Conservation (phyloP, 1,140 invertebrate species). For the Drosophila mojavensis region DNA sequence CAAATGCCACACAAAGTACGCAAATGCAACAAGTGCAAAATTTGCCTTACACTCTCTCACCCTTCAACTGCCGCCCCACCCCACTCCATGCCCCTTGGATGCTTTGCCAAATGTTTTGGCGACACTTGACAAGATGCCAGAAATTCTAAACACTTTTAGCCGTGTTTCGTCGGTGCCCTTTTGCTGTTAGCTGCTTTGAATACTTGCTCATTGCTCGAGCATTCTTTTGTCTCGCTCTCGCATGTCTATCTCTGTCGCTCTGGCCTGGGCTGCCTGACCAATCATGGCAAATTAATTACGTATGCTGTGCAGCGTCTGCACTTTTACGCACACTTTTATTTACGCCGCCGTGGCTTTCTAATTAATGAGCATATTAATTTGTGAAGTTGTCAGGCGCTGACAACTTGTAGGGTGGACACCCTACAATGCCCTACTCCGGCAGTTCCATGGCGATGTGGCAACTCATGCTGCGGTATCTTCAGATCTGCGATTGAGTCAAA, state of each 20-base stretch:
- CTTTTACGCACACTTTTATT: slow-evolving; percentile 57
- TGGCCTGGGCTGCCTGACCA: slow-evolving; percentile 18
- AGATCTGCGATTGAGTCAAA: slow-evolving; percentile 54
- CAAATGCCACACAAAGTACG: slow-evolving; percentile 67
- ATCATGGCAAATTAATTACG: slow-evolving; percentile 72
- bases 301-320: slow-evolving; percentile 31
- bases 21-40: slow-evolving; percentile 73
- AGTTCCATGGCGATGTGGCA: slow-evolving; percentile 43
- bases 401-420: slow-evolving; percentile 31
- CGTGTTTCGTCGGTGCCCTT: slow-evolving; percentile 61
- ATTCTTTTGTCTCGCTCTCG: slow-evolving; percentile 10
- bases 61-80: neutral
- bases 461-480: slow-evolving; percentile 55
- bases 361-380: slow-evolving; percentile 82
- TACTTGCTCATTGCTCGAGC: slow-evolving; percentile 11
- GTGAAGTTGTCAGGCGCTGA: slow-evolving; percentile 69
- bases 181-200: slow-evolving; percentile 54
- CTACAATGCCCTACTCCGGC: slow-evolving; percentile 22
- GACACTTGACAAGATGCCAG: slow-evolving; percentile 84
- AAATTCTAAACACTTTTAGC: slow-evolving; percentile 83
- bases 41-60: slow-evolving; percentile 20
- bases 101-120: slow-evolving; percentile 78
- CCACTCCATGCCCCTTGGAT: slow-evolving; percentile 28
- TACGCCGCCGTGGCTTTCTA: slow-evolving; percentile 58
- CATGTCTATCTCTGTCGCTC: neutral